Evolutionary conservation across 2,888 invertebrate genomes (phyloP).

Genomic region (Orthonevra nobilis): DNA sequence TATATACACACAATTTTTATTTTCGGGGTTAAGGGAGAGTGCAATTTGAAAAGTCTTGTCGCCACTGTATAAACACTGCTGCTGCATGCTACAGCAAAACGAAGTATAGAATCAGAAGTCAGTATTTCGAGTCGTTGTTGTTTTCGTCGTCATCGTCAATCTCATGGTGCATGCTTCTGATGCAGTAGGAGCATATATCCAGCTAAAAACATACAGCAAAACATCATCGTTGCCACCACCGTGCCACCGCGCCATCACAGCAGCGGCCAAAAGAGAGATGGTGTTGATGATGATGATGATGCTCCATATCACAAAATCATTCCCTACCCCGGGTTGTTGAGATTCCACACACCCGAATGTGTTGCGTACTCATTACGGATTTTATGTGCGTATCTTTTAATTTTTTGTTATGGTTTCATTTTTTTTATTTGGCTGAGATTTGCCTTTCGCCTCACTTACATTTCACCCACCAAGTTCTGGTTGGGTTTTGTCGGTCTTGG

Average conservation of each 20-base stretch:
- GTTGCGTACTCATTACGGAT: constrained; percentile 70
- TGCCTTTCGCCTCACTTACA: constrained; percentile 39
- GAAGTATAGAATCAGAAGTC: constrained; percentile 54
- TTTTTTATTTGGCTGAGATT: constrained; percentile 50
- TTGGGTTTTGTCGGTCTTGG: constrained; percentile 11
- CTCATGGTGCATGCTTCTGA: constrained; percentile 69
- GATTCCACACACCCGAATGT: constrained; percentile 71
- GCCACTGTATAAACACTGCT: constrained; percentile 68
- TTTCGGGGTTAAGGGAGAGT: constrained; percentile 29
- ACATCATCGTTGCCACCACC: constrained; percentile 49
- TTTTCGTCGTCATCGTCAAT: constrained; percentile 63
- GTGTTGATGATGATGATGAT: constrained; percentile 71
- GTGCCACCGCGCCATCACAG: constrained; percentile 33
- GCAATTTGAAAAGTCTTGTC: constrained; percentile 70
- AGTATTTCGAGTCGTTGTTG: constrained; percentile 50
- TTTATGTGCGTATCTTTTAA: constrained; percentile 70
- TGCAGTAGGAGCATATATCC: constrained; percentile 72
- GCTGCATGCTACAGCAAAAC: constrained; percentile 48
- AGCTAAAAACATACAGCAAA: constrained; percentile 57
- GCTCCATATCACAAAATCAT: constrained; percentile 70
- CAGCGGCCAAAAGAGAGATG: constrained; percentile 60
- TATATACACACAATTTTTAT: constrained; percentile 1
- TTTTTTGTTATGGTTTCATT: constrained; percentile 23
- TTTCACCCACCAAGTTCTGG: constrained; percentile 15
- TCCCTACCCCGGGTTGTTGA: constrained; percentile 67